Base-by-base conservation (phyloP, 2,113 vertebrate species). In the Archilochus colubris region DNA sequence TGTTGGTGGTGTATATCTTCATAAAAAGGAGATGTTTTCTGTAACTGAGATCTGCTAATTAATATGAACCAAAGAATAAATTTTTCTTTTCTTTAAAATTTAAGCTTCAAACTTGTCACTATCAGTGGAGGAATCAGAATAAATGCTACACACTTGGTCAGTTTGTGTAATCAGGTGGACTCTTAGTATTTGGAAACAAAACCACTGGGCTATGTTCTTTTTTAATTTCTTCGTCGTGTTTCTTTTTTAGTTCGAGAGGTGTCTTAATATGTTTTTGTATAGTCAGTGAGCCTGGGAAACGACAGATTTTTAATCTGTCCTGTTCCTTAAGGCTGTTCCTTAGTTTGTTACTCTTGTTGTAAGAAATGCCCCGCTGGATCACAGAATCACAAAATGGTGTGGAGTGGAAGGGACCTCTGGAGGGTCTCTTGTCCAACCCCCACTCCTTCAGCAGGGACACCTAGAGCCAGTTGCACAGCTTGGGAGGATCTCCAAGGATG, bases 21-120 rank as follows among this genome's bases (percentile, higher is more conserved):
- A 22, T 83, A 53, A 64, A 76, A 82, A 43, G 22, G 57, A 31
- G 17, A 17, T 30, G 2, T 68, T 64, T 72, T 27, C 33, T 46
- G 2, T 76, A 46, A 24, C 20, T 58, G 33, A 80, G 7, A 4
- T 75, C 19, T 73, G 30, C 24, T 67, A 48, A 75, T 43, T 67
- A 58, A 23, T 28, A 31, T 0, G 0, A 93, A 7, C 33, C 24
- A 38, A 55, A 68, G 33, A 50, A 11, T 54, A 63, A 40, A 36
- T 20, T 22, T 1, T 2, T 50, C 3, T 77, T 82, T 72, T 67
- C 15, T 40, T 70, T 40, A 53, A 50, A 75, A 59, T 62, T 61
- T 18, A 67, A 80, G 10, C 3, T 77, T 64, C 30, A 43, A 1
- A 6, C 30, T 83, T 83, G 15, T 30, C 16, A 7, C 59, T 46